Evolutionary conservation across 2,113 vertebrate species (phyloP).

Genomic region (Chaetodon auriga): DNA sequence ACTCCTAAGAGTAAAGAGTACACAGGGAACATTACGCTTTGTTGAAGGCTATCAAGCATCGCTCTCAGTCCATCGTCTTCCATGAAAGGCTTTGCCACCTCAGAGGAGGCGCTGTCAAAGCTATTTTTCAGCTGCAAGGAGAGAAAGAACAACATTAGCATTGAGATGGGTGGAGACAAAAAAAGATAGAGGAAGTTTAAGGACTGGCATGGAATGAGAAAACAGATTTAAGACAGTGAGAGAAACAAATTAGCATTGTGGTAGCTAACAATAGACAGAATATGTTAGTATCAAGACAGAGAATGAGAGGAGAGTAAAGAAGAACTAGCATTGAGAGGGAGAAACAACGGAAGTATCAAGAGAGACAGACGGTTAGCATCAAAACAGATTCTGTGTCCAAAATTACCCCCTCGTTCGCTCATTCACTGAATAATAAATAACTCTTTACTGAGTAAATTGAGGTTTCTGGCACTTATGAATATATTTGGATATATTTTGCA

Average conservation of each 20-base stretch:
- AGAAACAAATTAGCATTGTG: no score
- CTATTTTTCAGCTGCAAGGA: fast-evolving
- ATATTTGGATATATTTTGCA: no score
- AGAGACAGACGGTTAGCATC: no score
- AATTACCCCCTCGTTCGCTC: no score
- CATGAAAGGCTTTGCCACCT: not conserved
- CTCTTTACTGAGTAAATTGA: no score
- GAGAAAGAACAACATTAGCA: not conserved
- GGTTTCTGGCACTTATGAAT: no score
- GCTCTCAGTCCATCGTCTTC: fast-evolving
- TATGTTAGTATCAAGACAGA: not conserved
- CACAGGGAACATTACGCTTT: constrained; percentile 15
- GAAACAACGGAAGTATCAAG: not conserved
- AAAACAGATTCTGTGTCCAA: no score
- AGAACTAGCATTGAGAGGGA: not conserved
- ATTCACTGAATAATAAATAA: no score
- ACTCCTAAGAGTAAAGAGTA: not conserved
- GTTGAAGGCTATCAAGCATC: fast-evolving
- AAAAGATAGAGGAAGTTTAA: no score
- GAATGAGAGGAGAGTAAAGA: not conserved
- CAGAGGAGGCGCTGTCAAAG: fast-evolving
- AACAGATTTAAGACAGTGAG: not conserved
- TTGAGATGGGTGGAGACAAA: no score
- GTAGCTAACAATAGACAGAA: no score
- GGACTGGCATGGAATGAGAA: no score